phyloP scores from a whole-genome alignment of 2,113 vertebrate genomes.

The Pandion haliaetus region DNA sequence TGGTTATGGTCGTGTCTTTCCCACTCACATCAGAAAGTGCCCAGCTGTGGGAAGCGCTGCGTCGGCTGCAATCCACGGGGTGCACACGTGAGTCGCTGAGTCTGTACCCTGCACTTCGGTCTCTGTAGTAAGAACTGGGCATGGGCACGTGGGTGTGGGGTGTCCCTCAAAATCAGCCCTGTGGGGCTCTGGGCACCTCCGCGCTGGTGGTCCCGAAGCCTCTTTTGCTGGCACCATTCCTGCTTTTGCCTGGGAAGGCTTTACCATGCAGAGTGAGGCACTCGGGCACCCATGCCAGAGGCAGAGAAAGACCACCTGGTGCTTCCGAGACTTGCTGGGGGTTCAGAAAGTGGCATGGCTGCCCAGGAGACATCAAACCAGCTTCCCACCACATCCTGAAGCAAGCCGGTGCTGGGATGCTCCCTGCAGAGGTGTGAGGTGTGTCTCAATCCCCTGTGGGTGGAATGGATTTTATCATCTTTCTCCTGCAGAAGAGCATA shows the following conservation, averaged over 20 bases:
- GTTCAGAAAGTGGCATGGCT: not conserved
- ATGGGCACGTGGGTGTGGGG: accelerated
- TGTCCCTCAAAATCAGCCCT: not conserved
- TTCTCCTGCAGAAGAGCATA: not conserved
- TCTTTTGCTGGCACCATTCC: accelerated
- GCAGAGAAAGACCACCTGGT: not conserved
- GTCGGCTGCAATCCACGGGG: accelerated
- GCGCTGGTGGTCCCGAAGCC: not conserved
- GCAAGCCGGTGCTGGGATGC: not conserved
- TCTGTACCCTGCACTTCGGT: accelerated
- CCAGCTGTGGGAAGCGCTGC: not conserved
- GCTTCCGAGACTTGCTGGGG: accelerated
- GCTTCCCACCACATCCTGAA: not conserved
- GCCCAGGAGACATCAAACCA: too few species aligned
- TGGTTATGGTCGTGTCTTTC: not conserved
- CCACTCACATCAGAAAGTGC: not conserved
- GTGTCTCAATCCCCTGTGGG: too few species aligned
- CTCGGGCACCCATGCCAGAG: accelerated
- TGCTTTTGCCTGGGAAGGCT: not conserved
- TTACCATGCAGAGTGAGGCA: accelerated
- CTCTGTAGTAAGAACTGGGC: not conserved
- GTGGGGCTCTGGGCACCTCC: not conserved
- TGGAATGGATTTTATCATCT: not conserved
- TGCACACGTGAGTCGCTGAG: accelerated
- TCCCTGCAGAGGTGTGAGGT: not conserved